Evolutionary conservation across 2,113 vertebrate species (phyloP), one percentile per base, ranked within the genome.

Genomic region (Hipposideros armiger): DNA sequence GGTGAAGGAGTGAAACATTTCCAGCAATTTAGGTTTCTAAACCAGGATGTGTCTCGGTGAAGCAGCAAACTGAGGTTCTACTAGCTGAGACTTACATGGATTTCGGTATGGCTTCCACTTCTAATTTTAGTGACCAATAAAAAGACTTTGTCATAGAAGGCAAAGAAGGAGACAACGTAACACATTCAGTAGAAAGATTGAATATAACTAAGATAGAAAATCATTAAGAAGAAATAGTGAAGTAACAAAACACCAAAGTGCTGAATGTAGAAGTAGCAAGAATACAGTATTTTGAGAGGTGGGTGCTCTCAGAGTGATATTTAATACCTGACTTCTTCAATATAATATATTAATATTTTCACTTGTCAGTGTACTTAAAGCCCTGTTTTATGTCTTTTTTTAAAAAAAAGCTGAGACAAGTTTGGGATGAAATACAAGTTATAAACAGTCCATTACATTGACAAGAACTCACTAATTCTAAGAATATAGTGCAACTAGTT

Each of bases 11-110:
- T 20, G 32, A 94, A 92, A 78, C 69, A 89, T 94, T 96, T 93
- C 58, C 77, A 97, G 89, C n/a, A 73, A 76, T 24, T n/a, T 32
- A 94, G 22, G 11, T 70, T 95, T 77, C 91, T 95, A 88, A 86
- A 91, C 16, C 36, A 88, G 62, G 42, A 64, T 58, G 26, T 17
- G 30, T 62, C 91, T 90, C 20, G 45, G 54, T 40, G 60, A 83
- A 52, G 83, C 56, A 70, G 28, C 42, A 94, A 36, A 66, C 9
- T 5, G 32, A 77, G 8, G 5, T 30, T 90, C 42, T 36, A 56
- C 26, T 64, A 42, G 40, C 56, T 73, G 47, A 91, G 88, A 74
- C 76, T 86, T 4, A 11, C 15, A 3, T 26, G 26, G 10, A 87
- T 87, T 94, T 84, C 50, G 30, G 6, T 54, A 28, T 66, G 52